Percentiles rank a stretch among this genome's conserved stretches.
Evolutionary conservation across 2,888 invertebrate genomes (phyloP).

Genomic region (Cryptops parisi): DNA sequence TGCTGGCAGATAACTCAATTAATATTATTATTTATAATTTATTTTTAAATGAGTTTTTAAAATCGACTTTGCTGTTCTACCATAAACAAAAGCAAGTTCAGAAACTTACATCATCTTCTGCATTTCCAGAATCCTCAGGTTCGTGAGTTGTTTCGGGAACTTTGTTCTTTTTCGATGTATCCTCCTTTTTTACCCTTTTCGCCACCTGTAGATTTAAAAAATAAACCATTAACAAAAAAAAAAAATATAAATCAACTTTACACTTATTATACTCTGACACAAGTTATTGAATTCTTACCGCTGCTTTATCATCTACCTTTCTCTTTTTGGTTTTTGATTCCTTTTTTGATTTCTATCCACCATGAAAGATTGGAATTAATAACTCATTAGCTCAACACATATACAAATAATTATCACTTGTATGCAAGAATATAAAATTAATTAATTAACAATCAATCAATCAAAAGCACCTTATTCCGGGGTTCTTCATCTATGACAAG

Average conservation of each 20-base stretch:
- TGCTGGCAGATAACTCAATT: too few relatives aligned
- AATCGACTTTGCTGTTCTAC: too few relatives aligned
- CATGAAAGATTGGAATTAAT: not conserved
- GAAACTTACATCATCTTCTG: constrained; percentile 8
- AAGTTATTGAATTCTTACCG: not conserved
- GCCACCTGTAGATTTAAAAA: not conserved
- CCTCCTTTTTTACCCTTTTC: constrained; percentile 8
- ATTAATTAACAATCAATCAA: not conserved
- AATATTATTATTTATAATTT: too few relatives aligned
- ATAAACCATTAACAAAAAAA: not conserved
- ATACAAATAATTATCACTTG: too few relatives aligned
- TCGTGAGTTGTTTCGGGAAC: not conserved
- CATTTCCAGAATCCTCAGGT: not conserved
- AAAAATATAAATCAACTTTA: not conserved
- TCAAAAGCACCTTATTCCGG: not conserved
- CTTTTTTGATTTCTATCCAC: constrained; percentile 5
- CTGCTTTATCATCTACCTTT: constrained; percentile 1
- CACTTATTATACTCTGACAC: not conserved
- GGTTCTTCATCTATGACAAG: constrained; percentile 13
- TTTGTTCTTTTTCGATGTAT: constrained; percentile 6
- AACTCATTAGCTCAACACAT: not conserved
- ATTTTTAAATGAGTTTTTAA: too few relatives aligned
- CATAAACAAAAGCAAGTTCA: too few relatives aligned
- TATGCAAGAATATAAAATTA: not conserved
- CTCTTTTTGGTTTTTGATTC: constrained; percentile 10